Evolutionary conservation across 1,140 invertebrate genomes (phyloP), one percentile per base, ranked within the genome.

Genomic region (Halyomorpha halys): DNA sequence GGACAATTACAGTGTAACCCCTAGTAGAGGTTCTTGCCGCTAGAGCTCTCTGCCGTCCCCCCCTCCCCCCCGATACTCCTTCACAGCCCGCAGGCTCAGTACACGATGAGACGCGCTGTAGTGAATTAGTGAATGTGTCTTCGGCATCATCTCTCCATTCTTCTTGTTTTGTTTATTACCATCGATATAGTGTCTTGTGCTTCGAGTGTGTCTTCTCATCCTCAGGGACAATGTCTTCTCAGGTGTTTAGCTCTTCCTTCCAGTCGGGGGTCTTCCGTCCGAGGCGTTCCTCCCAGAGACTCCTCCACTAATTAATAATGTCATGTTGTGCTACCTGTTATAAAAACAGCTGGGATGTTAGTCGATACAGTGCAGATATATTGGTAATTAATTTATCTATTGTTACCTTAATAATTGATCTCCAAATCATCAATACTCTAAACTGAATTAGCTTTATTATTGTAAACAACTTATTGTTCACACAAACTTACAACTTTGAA

Each of bases 1-100:
- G 63, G 63, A 53, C 63, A 64, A 56, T 56, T 59, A 27, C 54
- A 44, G 63, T 54, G 63, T 64, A 64, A 64, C 63, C 63, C 44
- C 23, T 59, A 44, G 63, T 64, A 64, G 51, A 64, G 63, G 53
- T 56, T 53, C 44, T 21, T 34, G 23, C 51, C 63, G 54, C 53
- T 6, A 59, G 63, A 19, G 27, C 18, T 27, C 59, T 19, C n/a
- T 18, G 18, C 45, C 13, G 3, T 47, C 14, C 3, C 3, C 45
- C n/a, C n/a, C 45, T 5, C 45, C 18, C 13, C 45, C 45, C 3
- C 3, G 15, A 3, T 47, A 3, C 45, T 47, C 47, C 47, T 49
- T 4, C 47, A 13, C 47, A 39, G 6, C 1, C 34, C 19, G n/a
- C 47, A 49, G 47, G 3, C n/a, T 49, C n/a, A 19, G 47, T 21